Conservation (phyloP, 2,113 vertebrate species). For the Albula glossodonta region DNA sequence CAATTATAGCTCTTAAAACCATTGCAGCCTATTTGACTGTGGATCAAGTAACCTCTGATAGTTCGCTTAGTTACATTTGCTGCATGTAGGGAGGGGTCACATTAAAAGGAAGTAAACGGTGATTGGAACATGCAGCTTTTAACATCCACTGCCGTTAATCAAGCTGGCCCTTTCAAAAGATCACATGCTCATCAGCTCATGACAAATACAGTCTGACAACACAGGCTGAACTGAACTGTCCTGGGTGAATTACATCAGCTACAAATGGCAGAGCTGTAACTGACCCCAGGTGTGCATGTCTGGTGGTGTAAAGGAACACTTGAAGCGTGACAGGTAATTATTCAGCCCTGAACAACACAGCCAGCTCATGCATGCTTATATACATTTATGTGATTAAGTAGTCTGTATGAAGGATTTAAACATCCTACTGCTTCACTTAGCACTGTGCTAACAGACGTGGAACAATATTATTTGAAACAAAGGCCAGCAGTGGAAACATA, state of each 20-base stretch:
- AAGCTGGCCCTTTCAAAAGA: not conserved
- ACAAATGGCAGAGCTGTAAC: not conserved
- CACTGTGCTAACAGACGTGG: no score
- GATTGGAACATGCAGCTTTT: not conserved
- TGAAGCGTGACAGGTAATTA: not conserved
- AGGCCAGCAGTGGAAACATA: no score
- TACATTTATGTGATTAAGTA: not conserved
- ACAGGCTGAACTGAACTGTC: not conserved
- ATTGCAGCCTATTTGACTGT: not conserved
- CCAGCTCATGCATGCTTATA: conserved; percentile 2
- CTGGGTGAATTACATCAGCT: not conserved
- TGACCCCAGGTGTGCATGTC: not conserved
- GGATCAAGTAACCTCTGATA: not conserved
- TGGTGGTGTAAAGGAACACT: not conserved
- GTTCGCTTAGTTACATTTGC: not conserved
- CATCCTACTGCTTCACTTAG: no score
- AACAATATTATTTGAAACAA: no score
- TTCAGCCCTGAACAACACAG: not conserved
- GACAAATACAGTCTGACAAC: conserved; percentile 2
- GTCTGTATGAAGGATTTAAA: no score
- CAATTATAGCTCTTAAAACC: no score
- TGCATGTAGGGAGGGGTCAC: not conserved
- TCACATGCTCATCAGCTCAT: not conserved
- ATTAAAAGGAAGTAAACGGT: not conserved
- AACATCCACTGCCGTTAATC: not conserved